Evolutionary conservation across 2,888 invertebrate genomes (phyloP).

Genomic region (Spilarctia lutea): DNA sequence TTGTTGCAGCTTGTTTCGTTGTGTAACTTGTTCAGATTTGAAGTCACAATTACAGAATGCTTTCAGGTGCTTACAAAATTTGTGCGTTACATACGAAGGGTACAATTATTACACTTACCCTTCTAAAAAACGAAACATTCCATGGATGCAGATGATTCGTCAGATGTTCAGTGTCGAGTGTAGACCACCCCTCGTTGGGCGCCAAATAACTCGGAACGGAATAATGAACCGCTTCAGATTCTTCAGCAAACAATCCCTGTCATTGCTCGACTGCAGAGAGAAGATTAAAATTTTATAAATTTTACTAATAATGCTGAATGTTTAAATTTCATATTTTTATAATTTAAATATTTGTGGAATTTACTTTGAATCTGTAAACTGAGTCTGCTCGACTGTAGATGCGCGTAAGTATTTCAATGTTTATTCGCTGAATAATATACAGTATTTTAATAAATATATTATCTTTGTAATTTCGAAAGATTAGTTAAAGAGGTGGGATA

Average conservation of each 20-base stretch:
- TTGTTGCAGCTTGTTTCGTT: constrained; percentile 84
- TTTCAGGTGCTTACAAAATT: constrained; percentile 50
- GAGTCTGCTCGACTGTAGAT: neutral
- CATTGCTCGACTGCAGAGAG: constrained; percentile 64
- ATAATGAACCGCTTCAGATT: constrained; percentile 76
- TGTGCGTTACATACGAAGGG: constrained; percentile 33
- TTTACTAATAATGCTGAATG: constrained; percentile 50
- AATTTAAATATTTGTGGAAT: constrained; percentile 30
- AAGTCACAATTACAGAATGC: constrained; percentile 66
- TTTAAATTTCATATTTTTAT: constrained; percentile 45
- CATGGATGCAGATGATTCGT: constrained; percentile 66
- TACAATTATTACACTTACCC: constrained; percentile 23
- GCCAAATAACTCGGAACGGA: constrained; percentile 77
- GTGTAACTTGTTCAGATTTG: constrained; percentile 75
- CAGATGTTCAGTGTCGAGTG: constrained; percentile 65
- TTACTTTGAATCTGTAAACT: constrained; percentile 14
- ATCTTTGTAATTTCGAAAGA: constrained; percentile 66
- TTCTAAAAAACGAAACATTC: constrained; percentile 61
- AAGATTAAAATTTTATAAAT: constrained; percentile 67
- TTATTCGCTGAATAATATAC: neutral
- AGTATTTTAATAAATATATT: constrained; percentile 38
- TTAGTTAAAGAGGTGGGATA: constrained; percentile 75
- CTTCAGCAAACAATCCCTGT: constrained; percentile 72
- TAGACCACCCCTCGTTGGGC: constrained; percentile 70
- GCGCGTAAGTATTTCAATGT: constrained; percentile 6